These are phyloP conservation scores for Coboldia fuscipes DNA, from an alignment of 1,140 invertebrate genomes.

Conservation along the genomic window DNA sequence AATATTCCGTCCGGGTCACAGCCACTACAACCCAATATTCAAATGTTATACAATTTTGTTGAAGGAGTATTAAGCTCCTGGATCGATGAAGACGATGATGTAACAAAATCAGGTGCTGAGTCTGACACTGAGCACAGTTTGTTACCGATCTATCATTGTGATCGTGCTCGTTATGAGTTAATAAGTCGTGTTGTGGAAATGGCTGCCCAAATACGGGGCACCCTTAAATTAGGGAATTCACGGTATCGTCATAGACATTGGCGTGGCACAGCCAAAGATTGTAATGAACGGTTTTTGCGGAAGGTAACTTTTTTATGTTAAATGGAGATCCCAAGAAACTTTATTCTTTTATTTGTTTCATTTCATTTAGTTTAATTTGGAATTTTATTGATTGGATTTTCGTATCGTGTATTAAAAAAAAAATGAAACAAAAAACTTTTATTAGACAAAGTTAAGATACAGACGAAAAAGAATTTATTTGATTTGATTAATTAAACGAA, in stretches of 20 bases:
- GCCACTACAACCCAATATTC: conserved; percentile 42
- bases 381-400: background rate
- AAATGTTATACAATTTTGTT: conserved; percentile 53
- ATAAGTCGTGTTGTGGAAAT: conserved; percentile 39
- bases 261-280: conserved; percentile 46
- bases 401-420: too few relatives aligned
- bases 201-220: conserved; percentile 35
- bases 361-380: background rate
- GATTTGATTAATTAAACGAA: background rate
- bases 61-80: conserved; percentile 43
- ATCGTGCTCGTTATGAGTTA: conserved; percentile 35
- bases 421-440: too few relatives aligned
- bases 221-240: conserved; percentile 34
- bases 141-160: conserved; percentile 36
- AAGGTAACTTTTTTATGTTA: conserved; percentile 30
- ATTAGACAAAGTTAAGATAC: background rate
- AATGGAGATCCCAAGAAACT: background rate
- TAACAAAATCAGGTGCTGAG: conserved; percentile 33
- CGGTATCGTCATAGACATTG: conserved; percentile 47
- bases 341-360: background rate
- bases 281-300: conserved; percentile 48
- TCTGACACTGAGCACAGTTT: conserved; percentile 38
- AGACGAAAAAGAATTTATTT: background rate
- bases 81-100: conserved; percentile 42
- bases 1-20: conserved; percentile 17